These are phyloP conservation scores for Porites australiensis DNA, from an alignment of 64 coral and sea anemone genomes.

Conservation along the genomic window DNA sequence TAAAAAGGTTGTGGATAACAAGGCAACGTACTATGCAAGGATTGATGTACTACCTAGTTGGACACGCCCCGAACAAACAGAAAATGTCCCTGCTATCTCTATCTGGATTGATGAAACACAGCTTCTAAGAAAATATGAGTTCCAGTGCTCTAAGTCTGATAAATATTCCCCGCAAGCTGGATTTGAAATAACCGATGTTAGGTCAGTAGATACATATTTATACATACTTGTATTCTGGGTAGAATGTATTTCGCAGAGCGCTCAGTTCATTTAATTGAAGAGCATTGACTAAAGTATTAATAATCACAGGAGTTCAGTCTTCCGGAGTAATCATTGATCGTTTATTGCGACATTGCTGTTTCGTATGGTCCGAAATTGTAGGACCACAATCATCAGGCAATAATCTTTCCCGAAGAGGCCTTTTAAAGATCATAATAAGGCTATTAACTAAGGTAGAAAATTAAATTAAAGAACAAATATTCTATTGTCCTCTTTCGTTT, in stretches of 20 bases:
- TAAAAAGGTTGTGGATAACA: conserved; percentile 77
- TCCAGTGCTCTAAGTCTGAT: conserved; percentile 70
- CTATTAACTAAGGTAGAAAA: no score
- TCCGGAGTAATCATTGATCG: no score
- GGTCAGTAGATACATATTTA: conserved; percentile 25
- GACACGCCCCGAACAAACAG: conserved; percentile 53
- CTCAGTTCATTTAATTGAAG: no score
- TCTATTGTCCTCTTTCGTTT: no score
- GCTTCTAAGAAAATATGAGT: conserved; percentile 81
- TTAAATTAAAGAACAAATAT: no score
- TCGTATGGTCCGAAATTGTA: no score
- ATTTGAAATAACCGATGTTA: conserved; percentile 60
- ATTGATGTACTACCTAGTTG: conserved; percentile 68
- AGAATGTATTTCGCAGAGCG: background rate
- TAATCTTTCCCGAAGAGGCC: no score
- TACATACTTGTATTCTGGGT: background rate
- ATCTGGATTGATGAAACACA: conserved; percentile 74
- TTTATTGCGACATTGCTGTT: no score
- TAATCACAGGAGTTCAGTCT: no score
- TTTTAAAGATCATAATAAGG: no score
- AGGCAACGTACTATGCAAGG: conserved; percentile 82
- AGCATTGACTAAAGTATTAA: no score
- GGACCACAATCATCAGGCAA: no score
- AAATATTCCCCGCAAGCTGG: conserved; percentile 69
- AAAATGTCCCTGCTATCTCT: conserved; percentile 64